These are phyloP conservation scores for Folsomia manolachei DNA, from an alignment of 2,888 invertebrate genomes.

Conservation along the genomic window DNA sequence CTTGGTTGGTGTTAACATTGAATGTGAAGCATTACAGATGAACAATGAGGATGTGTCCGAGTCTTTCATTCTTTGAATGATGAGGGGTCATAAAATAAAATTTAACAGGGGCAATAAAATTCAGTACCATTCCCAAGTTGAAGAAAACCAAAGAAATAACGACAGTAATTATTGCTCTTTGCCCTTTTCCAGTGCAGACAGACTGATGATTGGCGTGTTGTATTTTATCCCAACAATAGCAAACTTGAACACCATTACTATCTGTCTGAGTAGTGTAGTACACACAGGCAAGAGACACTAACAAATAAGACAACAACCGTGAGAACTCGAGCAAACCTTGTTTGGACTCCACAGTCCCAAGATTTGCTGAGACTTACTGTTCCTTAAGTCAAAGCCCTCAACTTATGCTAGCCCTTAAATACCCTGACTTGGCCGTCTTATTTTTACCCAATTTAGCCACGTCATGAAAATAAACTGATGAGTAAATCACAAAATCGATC, in stretches of 20 bases:
- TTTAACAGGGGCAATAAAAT: constrained; percentile 46
- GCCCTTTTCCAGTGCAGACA: constrained; percentile 39
- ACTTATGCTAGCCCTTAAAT: no score
- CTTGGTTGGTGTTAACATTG: not conserved
- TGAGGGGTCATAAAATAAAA: constrained; percentile 42
- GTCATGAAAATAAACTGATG: constrained; percentile 34
- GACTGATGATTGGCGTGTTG: constrained; percentile 49
- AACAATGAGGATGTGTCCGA: constrained; percentile 28
- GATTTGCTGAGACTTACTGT: no score
- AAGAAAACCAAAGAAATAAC: constrained; percentile 49
- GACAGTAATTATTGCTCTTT: constrained; percentile 50
- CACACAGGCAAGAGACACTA: not conserved
- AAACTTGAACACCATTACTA: no score
- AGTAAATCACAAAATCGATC: not conserved
- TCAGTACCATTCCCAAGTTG: constrained; percentile 36
- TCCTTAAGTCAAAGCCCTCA: no score
- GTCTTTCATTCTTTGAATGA: constrained; percentile 11
- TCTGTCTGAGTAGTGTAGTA: no score
- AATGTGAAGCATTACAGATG: constrained; percentile 5
- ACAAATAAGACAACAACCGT: constrained; percentile 23
- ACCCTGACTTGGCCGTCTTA: not conserved
- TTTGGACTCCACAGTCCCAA: not conserved
- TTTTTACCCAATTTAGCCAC: constrained; percentile 17
- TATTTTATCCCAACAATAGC: constrained; percentile 43
- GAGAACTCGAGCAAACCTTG: constrained; percentile 27